Percentiles rank a stretch among this genome's conserved stretches.
Conservation (phyloP, 1,140 invertebrate species). For the Lepidurus packardi region DNA sequence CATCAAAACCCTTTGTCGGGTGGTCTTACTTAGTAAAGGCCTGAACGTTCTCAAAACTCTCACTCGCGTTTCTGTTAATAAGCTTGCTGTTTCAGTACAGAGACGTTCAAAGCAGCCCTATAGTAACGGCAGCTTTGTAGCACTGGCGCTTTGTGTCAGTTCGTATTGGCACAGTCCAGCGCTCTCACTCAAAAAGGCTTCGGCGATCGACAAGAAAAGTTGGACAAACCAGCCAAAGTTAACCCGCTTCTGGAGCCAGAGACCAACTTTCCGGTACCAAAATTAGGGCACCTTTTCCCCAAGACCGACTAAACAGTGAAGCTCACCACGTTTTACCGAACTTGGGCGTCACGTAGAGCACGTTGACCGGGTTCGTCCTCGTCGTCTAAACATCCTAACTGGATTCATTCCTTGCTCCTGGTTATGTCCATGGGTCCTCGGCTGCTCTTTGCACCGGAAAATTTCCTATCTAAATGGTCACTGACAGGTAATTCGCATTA, state of each 20-base stretch:
- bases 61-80: no score
- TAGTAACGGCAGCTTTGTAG: not conserved
- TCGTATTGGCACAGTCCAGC: not conserved
- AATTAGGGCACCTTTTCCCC: conserved; percentile 9
- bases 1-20: conserved; percentile 36
- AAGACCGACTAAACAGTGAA: conserved; percentile 5
- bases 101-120: not conserved
- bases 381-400: conserved; percentile 9
- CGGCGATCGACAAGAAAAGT: not conserved
- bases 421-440: not conserved
- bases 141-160: not conserved
- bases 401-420: not conserved
- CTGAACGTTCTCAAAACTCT: no score
- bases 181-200: not conserved
- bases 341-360: not conserved
- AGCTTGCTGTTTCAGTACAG: no score
- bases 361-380: not conserved
- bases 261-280: not conserved
- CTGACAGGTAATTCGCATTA: conserved; percentile 21
- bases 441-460: not conserved
- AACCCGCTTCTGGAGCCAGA: not conserved
- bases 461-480: conserved; percentile 18
- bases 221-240: not conserved
- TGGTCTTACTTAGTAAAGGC: no score
- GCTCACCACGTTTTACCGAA: conserved; percentile 10